These are phyloP conservation scores for Dryococelus australis DNA, from an alignment of 2,888 invertebrate species.

Conservation along the genomic window DNA sequence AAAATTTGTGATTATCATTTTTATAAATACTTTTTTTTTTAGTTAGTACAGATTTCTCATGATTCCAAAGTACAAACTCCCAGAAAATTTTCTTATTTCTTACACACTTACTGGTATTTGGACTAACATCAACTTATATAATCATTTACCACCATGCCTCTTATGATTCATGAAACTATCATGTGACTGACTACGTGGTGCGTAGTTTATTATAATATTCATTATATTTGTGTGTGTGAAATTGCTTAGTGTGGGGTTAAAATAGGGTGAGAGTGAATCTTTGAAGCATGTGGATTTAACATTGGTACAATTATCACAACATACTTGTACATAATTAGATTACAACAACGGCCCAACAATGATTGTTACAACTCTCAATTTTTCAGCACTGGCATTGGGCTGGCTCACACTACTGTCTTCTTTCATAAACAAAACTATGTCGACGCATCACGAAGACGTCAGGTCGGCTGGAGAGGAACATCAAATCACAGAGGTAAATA, in stretches of 20 bases:
- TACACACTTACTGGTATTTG: constrained; percentile 2
- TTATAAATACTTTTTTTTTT: constrained; percentile 1
- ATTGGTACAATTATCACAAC: constrained; percentile 16
- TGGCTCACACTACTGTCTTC: not conserved
- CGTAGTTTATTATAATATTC: constrained; percentile 10
- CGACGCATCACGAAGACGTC: not conserved
- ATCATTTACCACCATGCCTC: not conserved
- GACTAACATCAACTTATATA: constrained; percentile 12
- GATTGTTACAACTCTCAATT: constrained; percentile 2
- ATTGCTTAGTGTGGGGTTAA: constrained; percentile 3
- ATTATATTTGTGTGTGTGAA: constrained; percentile 12
- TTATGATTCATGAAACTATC: not conserved
- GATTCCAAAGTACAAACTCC: constrained; percentile 7
- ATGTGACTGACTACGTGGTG: constrained; percentile 1
- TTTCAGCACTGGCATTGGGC: not conserved
- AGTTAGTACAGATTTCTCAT: not conserved
- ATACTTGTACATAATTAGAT: constrained; percentile 16
- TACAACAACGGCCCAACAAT: constrained; percentile 7
- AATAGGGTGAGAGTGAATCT: constrained; percentile 13
- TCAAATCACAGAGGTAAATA: constrained; percentile 1
- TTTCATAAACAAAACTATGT: not conserved
- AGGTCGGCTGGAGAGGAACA: constrained; percentile 8
- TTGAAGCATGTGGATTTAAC: constrained; percentile 9
- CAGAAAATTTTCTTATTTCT: not conserved
- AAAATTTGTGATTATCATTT: constrained; percentile 10